phyloP scores from a whole-genome alignment of 2,113 vertebrate species.

The Sphaerodactylus townsendi region DNA sequence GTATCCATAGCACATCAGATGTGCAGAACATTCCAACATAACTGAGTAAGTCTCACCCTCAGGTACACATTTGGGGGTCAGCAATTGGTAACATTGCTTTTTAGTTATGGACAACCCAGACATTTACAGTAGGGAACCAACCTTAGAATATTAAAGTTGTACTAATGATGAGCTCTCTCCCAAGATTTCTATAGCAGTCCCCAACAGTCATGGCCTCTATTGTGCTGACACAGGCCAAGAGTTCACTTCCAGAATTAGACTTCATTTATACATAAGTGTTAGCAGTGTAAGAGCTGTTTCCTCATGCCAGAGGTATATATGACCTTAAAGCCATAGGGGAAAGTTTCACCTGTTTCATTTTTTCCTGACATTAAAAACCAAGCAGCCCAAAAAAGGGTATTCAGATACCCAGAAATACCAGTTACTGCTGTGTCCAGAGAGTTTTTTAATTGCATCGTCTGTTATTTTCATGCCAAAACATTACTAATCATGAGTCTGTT shows the following conservation, averaged over 20 bases:
- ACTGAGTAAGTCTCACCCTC: too few species aligned
- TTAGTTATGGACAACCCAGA: too few species aligned
- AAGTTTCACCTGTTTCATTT: neutral
- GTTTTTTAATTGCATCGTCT: conserved; percentile 43
- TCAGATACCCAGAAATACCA: neutral
- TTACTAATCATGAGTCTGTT: conserved; percentile 67
- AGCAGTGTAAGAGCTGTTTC: too few species aligned
- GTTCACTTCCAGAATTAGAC: neutral
- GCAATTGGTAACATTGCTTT: too few species aligned
- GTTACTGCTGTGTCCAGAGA: conserved; percentile 24
- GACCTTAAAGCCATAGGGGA: neutral
- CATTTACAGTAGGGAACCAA: too few species aligned
- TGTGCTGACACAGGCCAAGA: neutral
- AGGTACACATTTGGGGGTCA: too few species aligned
- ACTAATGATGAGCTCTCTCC: neutral
- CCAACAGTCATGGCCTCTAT: too few species aligned
- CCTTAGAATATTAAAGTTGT: neutral
- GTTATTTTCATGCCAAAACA: conserved; percentile 61
- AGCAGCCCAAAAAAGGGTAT: neutral
- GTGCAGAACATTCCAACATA: too few species aligned
- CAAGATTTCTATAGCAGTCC: neutral
- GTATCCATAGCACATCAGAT: too few species aligned
- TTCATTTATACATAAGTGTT: neutral
- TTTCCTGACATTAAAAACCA: neutral
- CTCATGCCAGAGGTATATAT: neutral